Base-by-base conservation (phyloP, 2,888 invertebrate genomes). In the Troilus luridus region DNA sequence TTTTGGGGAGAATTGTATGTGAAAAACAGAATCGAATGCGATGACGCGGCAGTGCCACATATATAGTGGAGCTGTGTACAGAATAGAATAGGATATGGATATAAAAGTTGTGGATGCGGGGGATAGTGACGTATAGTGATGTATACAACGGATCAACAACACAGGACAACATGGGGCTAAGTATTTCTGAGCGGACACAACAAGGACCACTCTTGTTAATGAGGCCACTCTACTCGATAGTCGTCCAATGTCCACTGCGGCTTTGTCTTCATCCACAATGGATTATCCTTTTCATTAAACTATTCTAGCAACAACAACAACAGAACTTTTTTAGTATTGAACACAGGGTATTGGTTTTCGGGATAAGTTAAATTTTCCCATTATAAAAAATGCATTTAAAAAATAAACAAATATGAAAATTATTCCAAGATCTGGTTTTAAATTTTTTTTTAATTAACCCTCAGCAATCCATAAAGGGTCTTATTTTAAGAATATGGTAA, bases 161-260 rank as follows among this genome's bases (percentile, higher is more conserved):
- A 27, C 0, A 7, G 67, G n/a, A 5, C 7, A 14, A 72, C 27
- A 27, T 7, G 12, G 67, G 67, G 17, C 41, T 17, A 77, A 77
- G 72, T 77, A 77, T 77, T 77, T 14, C 72, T 19, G 27, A 27
- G 27, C 27, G 72, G 41, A 11, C 64, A n/a, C 72, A 41, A 77
- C 72, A 77, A 77, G 72, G 41, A 9, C 27, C 72, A 77, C 72
- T 77, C 72, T 17, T 77, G 72, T 77, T 77, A 77, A 77, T 77
- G 72, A 41, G 72, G 27, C 1, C 72, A 27, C 72, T 77, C 72
- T 41, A 77, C 17, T 77, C 72, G 41, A 77, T 77, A 77, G 72
- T 77, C 72, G 72, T 41, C 41, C 72, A 41, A 77, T 77, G 72
- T 41, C 72, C 41, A 24, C 72, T 41, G 17, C 72, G 27, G 72